phyloP scores from a whole-genome alignment of 1,140 invertebrate genomes.

The Tetranychus urticae region DNA sequence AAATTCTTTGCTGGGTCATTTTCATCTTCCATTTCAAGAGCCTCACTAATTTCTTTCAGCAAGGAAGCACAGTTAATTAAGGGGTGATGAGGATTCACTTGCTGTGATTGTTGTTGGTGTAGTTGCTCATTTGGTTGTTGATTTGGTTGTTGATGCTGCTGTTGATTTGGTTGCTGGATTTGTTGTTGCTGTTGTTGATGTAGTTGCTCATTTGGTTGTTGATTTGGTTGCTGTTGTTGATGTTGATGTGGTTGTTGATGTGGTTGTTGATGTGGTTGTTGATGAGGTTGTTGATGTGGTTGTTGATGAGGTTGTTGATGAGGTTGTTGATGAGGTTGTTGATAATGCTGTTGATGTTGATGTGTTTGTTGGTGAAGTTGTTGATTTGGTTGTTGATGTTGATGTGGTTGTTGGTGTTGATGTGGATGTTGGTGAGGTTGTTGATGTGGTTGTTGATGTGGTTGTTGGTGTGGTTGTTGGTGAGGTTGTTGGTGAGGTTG shows the following conservation, averaged over 20 bases:
- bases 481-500: not conserved
- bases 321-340: not conserved
- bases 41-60: conserved; percentile 15
- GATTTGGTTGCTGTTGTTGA: not conserved
- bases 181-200: not conserved
- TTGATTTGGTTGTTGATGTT: conserved; percentile 3
- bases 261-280: not conserved
- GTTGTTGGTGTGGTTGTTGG: not conserved
- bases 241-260: not conserved
- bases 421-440: not conserved
- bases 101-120: not conserved
- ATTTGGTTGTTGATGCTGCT: not conserved
- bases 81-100: not conserved
- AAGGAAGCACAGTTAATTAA: conserved; percentile 5
- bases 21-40: conserved; percentile 5
- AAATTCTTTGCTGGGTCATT: not conserved
- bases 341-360: not conserved
- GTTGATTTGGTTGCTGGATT: not conserved
- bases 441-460: not conserved
- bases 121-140: not conserved
- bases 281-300: not conserved
- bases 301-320: not conserved
- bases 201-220: not conserved
- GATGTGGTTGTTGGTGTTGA: conserved; percentile 1
- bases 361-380: not conserved